Conservation (phyloP, 2,797 vertebrate species). For the Pipistrellus pipistrellus region DNA sequence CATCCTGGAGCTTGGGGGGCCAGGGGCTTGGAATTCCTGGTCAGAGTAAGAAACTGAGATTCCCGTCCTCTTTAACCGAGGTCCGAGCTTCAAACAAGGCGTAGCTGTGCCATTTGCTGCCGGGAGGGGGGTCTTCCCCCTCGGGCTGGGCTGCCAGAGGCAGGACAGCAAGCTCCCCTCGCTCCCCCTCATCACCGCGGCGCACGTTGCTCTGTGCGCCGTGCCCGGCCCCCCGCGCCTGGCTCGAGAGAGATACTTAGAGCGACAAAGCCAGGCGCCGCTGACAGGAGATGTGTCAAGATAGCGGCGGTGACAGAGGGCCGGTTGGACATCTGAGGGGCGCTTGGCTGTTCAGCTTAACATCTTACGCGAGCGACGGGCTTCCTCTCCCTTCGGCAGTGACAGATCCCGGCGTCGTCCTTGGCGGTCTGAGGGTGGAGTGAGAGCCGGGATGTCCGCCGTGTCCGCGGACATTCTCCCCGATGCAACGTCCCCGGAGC, state of each 20-base stretch:
- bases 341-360: background rate
- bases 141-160: background rate
- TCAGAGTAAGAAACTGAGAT: background rate
- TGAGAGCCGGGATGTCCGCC: background rate
- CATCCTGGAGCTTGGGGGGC: accelerated
- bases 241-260: background rate
- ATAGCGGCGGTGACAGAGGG: background rate
- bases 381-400: background rate
- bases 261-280: background rate
- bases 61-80: background rate
- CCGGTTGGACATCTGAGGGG: background rate
- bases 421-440: background rate
- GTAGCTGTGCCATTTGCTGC: background rate
- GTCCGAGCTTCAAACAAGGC: background rate
- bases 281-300: background rate
- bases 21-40: background rate
- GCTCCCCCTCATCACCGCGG: background rate
- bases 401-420: background rate
- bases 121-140: background rate
- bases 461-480: background rate
- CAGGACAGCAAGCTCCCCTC: background rate
- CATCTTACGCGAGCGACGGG: background rate
- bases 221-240: background rate
- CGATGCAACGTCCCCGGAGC: background rate
- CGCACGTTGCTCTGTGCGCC: background rate